Conservation (phyloP, 2,797 vertebrate species). For the Gymnothorax javanicus region DNA sequence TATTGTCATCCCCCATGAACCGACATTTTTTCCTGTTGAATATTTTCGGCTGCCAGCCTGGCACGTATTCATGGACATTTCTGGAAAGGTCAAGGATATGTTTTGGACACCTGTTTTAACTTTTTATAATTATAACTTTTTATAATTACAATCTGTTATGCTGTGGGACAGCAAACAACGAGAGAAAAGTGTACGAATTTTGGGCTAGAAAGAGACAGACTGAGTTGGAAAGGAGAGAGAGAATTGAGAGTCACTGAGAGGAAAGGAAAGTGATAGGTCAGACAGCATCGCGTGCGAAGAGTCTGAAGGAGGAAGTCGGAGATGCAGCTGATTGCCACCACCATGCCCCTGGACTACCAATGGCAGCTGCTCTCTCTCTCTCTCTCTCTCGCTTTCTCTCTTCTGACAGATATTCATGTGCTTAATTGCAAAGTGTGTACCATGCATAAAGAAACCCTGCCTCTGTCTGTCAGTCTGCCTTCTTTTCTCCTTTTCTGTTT, state of each 20-base stretch:
- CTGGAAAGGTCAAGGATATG: neutral
- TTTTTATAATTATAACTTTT: neutral
- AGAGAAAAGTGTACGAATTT: neutral
- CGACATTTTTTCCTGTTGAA: neutral
- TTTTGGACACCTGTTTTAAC: neutral
- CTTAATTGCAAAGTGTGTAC: no score
- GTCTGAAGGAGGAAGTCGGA: slow-evolving; percentile 16
- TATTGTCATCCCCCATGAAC: neutral
- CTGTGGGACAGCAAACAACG: neutral
- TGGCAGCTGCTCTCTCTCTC: slow-evolving; percentile 33
- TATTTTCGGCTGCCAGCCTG: neutral
- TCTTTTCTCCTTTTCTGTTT: no score
- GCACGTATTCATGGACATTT: neutral
- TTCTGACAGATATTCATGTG: slow-evolving; percentile 36
- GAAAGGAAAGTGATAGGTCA: slow-evolving; percentile 12
- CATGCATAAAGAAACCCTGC: no score
- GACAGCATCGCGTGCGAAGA: slow-evolving; percentile 9
- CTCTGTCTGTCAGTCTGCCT: neutral
- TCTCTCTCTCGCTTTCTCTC: slow-evolving; percentile 59
- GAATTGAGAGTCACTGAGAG: neutral
- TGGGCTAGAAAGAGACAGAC: neutral
- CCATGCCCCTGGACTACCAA: neutral
- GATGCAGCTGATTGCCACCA: neutral
- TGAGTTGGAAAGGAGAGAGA: neutral
- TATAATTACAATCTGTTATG: neutral